Percentiles rank a stretch among this genome's conserved stretches.
phyloP scores from a whole-genome alignment of 2,113 vertebrate species.

The Mola mola region DNA sequence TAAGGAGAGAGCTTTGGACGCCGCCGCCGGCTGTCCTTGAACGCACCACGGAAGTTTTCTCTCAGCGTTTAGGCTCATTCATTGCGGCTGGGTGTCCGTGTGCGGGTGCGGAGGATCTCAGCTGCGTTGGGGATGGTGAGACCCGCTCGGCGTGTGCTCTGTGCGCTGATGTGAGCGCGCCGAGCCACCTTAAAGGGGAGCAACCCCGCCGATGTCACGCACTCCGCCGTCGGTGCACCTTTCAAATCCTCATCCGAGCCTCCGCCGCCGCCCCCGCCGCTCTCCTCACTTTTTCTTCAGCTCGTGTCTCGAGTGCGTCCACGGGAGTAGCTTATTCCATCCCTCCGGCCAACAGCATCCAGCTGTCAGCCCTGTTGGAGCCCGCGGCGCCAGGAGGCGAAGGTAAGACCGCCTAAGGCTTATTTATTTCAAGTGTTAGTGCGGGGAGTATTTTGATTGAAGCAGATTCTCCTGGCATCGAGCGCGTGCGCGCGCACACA shows the following conservation, averaged over 20 bases:
- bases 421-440: conserved; percentile 22
- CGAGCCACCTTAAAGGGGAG: conserved; percentile 57
- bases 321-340: conserved; percentile 51
- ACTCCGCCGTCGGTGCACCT: conserved; percentile 42
- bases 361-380: conserved; percentile 32
- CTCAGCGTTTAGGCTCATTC: background rate
- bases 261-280: conserved; percentile 4
- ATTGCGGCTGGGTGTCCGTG: no score
- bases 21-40: conserved; percentile 5
- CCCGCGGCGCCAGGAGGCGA: conserved; percentile 19
- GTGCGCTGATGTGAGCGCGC: conserved; percentile 25
- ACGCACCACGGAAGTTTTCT: conserved; percentile 35
- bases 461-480: conserved; percentile 20
- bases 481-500: background rate
- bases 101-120: no score
- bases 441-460: conserved; percentile 5
- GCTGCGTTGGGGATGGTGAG: no score
- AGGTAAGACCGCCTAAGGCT: conserved; percentile 66
- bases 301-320: conserved; percentile 39
- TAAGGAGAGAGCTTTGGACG: background rate
- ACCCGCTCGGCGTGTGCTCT: background rate
- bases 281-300: conserved; percentile 62
- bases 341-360: conserved; percentile 19
- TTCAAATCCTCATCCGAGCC: conserved; percentile 53
- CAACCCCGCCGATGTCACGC: conserved; percentile 65